Conservation (phyloP, 1,140 invertebrate species). For the Acromyrmex heyeri region DNA sequence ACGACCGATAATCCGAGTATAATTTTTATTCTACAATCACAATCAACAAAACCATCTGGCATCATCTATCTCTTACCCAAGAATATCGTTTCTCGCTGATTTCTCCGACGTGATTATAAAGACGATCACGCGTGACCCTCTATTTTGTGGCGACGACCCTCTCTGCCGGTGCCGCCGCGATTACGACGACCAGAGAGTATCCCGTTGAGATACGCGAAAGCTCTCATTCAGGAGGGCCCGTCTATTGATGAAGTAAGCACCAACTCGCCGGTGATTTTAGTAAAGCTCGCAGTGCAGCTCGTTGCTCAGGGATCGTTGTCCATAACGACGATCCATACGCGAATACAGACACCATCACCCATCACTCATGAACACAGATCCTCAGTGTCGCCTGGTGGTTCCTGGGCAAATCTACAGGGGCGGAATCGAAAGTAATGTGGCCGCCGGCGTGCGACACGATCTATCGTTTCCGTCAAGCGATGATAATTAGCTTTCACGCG, state of each 20-base stretch:
- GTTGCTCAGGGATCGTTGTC: not conserved
- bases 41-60: not conserved
- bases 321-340: conserved; percentile 42
- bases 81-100: conserved; percentile 32
- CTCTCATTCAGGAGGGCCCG: conserved; percentile 4
- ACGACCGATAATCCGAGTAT: not conserved
- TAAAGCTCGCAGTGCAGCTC: not conserved
- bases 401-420: not conserved
- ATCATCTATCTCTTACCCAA: conserved; percentile 11
- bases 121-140: not conserved
- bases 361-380: not conserved
- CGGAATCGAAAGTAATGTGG: conserved; percentile 41
- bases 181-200: not conserved
- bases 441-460: not conserved
- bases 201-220: not conserved
- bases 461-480: not conserved
- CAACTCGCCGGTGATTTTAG: not conserved
- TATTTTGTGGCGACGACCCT: conserved; percentile 1
- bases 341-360: conserved; percentile 1
- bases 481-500: conserved; percentile 14
- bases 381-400: not conserved
- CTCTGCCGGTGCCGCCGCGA: not conserved
- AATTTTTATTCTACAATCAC: not conserved
- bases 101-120: conserved; percentile 34
- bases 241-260: not conserved